phyloP scores from a whole-genome alignment of 2,888 invertebrate species.

The Pammene aurita region DNA sequence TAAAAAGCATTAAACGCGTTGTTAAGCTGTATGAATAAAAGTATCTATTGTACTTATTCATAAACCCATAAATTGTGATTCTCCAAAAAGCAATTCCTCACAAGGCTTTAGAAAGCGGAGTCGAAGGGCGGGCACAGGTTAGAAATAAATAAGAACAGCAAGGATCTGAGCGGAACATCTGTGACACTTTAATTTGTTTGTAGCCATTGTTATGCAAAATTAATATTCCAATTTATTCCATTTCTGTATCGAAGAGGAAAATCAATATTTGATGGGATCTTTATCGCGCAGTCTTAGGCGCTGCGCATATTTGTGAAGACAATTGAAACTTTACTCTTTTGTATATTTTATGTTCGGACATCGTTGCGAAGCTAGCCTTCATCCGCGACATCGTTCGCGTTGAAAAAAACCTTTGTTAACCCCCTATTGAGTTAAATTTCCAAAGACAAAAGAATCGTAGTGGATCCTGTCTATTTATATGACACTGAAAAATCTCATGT shows the following conservation, averaged over 20 bases:
- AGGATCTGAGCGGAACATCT: conserved; percentile 76
- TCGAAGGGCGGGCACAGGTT: conserved; percentile 53
- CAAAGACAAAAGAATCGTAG: too few relatives aligned
- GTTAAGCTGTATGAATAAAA: too few relatives aligned
- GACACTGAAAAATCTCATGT: too few relatives aligned
- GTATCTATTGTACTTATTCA: not conserved
- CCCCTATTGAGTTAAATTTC: too few relatives aligned
- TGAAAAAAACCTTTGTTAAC: too few relatives aligned
- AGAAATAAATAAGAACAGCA: conserved; percentile 69
- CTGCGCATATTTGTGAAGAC: conserved; percentile 49
- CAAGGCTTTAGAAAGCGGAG: not conserved
- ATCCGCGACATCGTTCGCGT: too few relatives aligned
- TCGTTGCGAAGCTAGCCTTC: too few relatives aligned
- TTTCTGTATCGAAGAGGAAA: conserved; percentile 77
- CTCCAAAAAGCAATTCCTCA: conserved; percentile 20
- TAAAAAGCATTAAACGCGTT: too few relatives aligned
- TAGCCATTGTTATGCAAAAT: conserved; percentile 80
- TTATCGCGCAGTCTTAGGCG: conserved; percentile 59
- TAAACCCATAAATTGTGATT: conserved; percentile 13
- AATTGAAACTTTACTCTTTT: conserved; percentile 62
- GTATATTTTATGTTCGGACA: conserved; percentile 3
- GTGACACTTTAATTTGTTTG: conserved; percentile 81
- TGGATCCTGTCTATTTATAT: too few relatives aligned
- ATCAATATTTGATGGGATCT: conserved; percentile 77
- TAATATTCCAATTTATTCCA: conserved; percentile 83